A percentile compares a stretch with the other conserved stretches of the same genome.
phyloP scores from a whole-genome alignment of 92 coral and sea anemone genomes.

The Zoanthus sociatus region DNA sequence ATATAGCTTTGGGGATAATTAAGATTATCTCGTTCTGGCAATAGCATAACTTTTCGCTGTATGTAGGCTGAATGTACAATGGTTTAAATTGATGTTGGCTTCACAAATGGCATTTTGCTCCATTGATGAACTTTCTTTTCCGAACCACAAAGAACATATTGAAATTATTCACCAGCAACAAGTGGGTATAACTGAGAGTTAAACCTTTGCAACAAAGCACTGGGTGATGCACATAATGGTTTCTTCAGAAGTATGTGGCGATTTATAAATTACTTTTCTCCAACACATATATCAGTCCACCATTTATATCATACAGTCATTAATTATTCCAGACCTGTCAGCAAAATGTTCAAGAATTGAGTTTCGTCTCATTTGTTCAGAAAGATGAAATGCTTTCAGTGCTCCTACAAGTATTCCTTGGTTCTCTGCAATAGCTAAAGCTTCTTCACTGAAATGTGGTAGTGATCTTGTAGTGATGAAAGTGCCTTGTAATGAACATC shows the following conservation, averaged over 20 bases:
- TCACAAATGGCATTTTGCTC: conserved; percentile 37
- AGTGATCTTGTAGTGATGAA: conserved; percentile 22
- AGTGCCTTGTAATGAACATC: conserved; percentile 6
- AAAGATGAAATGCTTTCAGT: conserved; percentile 18
- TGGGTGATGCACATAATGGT: no score
- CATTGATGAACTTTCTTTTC: conserved; percentile 25
- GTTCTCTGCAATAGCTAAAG: background rate
- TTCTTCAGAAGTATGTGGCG: no score
- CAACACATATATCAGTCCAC: no score
- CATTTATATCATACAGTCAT: no score
- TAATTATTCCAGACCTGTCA: no score
- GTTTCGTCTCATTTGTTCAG: background rate
- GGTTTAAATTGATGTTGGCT: conserved; percentile 16
- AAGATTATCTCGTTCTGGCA: conserved; percentile 46
- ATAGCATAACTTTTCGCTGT: conserved; percentile 50
- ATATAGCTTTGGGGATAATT: conserved; percentile 45
- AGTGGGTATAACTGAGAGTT: no score
- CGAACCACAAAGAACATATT: no score
- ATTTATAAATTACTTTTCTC: no score
- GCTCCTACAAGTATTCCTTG: conserved; percentile 43
- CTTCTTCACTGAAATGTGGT: conserved; percentile 28
- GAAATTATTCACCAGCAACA: no score
- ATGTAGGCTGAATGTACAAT: conserved; percentile 38
- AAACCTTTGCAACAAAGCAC: no score
- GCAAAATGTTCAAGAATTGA: no score